phyloP scores from a whole-genome alignment of 2,888 invertebrate genomes.

The Erebia palarica region DNA sequence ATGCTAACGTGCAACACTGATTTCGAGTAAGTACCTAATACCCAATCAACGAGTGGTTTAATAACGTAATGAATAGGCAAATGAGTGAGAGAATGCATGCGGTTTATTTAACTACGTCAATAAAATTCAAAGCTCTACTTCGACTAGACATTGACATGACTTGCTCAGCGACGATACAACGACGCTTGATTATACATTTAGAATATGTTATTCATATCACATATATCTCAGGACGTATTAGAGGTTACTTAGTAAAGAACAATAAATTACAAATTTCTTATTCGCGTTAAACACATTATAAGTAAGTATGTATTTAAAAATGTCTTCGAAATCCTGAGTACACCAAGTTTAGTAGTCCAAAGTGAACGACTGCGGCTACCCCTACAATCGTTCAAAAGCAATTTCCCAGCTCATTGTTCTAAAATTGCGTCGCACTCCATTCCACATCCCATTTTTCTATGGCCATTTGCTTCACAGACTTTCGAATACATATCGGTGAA shows the following conservation, averaged over 20 bases:
- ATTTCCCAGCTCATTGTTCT: slow-evolving; percentile 74
- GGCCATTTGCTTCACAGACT: slow-evolving; percentile 52
- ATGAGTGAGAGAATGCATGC: background rate
- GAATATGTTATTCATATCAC: no score
- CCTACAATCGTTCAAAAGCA: slow-evolving; percentile 57
- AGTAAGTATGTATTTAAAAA: background rate
- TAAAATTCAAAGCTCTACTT: no score
- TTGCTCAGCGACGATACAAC: background rate
- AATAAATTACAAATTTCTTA: background rate
- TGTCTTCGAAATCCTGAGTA: background rate
- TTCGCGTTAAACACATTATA: no score
- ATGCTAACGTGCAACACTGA: background rate
- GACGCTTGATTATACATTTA: background rate
- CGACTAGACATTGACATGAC: no score
- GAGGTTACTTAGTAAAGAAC: no score
- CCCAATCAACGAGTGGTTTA: background rate
- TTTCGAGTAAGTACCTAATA: background rate
- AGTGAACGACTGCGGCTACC: slow-evolving; percentile 30
- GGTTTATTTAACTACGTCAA: background rate
- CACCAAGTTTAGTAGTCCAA: slow-evolving; percentile 13
- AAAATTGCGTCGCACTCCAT: slow-evolving; percentile 63
- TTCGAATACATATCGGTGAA: slow-evolving; percentile 58
- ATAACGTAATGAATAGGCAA: slow-evolving; percentile 3
- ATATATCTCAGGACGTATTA: no score
- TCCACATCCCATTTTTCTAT: slow-evolving; percentile 49